phyloP scores from a whole-genome alignment of 2,888 invertebrate genomes.

The Prosapia bicincta region DNA sequence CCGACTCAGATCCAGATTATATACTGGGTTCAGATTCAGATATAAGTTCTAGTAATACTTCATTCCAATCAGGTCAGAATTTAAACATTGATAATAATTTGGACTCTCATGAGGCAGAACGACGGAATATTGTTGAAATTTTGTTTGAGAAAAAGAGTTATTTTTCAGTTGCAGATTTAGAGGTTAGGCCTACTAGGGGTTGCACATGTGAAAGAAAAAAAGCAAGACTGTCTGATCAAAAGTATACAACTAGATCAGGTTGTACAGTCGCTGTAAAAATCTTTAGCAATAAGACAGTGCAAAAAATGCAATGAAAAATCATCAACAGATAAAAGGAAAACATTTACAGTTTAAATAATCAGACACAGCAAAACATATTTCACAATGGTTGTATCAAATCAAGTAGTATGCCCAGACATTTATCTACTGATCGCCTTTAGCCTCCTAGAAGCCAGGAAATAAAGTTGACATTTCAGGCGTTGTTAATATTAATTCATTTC shows the following conservation, averaged over 20 bases:
- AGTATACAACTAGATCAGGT: slow-evolving; percentile 18
- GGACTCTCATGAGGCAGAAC: background rate
- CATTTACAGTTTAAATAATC: background rate
- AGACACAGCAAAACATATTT: slow-evolving; percentile 11
- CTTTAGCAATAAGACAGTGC: slow-evolving; percentile 12
- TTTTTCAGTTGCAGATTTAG: background rate
- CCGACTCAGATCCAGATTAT: background rate
- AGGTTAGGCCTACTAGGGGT: slow-evolving; percentile 7
- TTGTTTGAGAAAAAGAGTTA: background rate
- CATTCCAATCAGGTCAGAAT: background rate
- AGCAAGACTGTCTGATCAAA: slow-evolving; percentile 12
- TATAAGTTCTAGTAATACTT: too few species aligned
- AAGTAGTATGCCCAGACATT: slow-evolving; percentile 7
- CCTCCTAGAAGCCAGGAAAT: slow-evolving; percentile 19
- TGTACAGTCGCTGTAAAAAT: slow-evolving; percentile 8
- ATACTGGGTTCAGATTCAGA: background rate
- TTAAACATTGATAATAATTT: background rate
- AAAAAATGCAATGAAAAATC: slow-evolving; percentile 13
- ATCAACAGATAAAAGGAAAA: slow-evolving; percentile 7
- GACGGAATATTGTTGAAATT: background rate
- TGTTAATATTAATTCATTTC: slow-evolving; percentile 21
- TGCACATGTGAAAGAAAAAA: slow-evolving; percentile 7
- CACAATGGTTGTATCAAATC: slow-evolving; percentile 10
- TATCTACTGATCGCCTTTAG: slow-evolving; percentile 10
- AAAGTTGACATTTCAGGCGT: slow-evolving; percentile 19